Conservation (phyloP, 1,140 invertebrate genomes). For the Bombus haemorrhoidalis region DNA sequence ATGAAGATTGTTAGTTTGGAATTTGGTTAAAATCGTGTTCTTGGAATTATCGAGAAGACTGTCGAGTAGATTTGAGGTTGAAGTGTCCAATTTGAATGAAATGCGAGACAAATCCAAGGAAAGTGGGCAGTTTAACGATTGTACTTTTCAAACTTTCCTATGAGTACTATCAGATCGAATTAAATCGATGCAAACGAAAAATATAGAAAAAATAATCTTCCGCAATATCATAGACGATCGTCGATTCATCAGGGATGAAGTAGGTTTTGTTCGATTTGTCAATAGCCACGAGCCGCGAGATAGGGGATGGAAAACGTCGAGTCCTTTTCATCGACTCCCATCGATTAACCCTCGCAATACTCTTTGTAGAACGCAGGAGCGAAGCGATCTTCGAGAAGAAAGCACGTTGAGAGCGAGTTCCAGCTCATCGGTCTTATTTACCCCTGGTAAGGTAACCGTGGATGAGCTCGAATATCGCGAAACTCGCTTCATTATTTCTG, state of each 20-base stretch:
- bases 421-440: slow-evolving; percentile 2
- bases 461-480: not conserved
- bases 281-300: not conserved
- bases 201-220: not conserved
- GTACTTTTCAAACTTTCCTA: not conserved
- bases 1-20: not conserved
- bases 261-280: not conserved
- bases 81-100: not conserved
- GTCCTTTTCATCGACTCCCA: not conserved
- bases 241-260: not conserved
- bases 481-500: slow-evolving; percentile 1
- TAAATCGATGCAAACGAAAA: not conserved
- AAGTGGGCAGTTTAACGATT: not conserved
- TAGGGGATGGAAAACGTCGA: not conserved
- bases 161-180: not conserved
- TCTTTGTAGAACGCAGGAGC: not conserved
- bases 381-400: not conserved
- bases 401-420: not conserved
- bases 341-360: not conserved
- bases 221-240: not conserved
- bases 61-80: not conserved
- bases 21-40: not conserved
- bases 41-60: not conserved
- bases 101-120: not conserved
- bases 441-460: not conserved